Percentiles rank a stretch among this genome's conserved stretches.
Evolutionary conservation across 1,140 invertebrate genomes (phyloP).

Genomic region (Zaprionus gabonicus): DNA sequence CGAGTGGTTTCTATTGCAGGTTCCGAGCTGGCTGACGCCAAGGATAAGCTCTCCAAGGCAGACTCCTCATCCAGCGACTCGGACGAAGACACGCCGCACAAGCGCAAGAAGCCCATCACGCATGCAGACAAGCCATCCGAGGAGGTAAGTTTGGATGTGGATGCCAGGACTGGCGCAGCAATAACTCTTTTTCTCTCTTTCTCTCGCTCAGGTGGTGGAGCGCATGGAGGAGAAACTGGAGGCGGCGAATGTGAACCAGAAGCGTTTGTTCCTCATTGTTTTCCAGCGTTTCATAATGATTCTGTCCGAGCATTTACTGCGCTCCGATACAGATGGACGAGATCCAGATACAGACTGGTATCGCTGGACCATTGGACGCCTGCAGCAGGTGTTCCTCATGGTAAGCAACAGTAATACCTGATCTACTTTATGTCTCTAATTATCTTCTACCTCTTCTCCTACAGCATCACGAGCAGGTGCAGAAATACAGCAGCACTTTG

Average conservation of each 20-base stretch:
- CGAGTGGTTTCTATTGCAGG: conserved; percentile 77
- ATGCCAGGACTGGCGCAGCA: not conserved
- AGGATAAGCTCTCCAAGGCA: conserved; percentile 92
- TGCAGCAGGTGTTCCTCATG: conserved; percentile 97
- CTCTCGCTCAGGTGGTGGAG: conserved; percentile 89
- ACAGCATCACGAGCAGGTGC: conserved; percentile 98
- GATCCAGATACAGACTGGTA: conserved; percentile 99
- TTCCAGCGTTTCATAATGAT: conserved; percentile 99
- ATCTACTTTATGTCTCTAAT: no score
- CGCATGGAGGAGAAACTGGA: conserved; percentile 98
- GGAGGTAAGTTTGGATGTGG: conserved; percentile 85
- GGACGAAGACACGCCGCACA: conserved; percentile 87
- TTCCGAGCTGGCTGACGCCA: conserved; percentile 93
- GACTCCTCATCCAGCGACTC: conserved; percentile 92
- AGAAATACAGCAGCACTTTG: conserved; percentile 97
- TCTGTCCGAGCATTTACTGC: conserved; percentile 96
- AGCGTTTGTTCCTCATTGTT: conserved; percentile 98
- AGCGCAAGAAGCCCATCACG: conserved; percentile 87
- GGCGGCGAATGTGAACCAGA: conserved; percentile 97
- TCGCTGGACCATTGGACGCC: conserved; percentile 96
- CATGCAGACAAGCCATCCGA: conserved; percentile 92
- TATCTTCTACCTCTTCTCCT: conserved; percentile 71
- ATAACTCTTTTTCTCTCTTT: not conserved
- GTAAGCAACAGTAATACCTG: conserved; percentile 86
- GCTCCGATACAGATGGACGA: conserved; percentile 95